Conservation (phyloP, 2,113 vertebrate genomes). For the Psittacara wagleri region DNA sequence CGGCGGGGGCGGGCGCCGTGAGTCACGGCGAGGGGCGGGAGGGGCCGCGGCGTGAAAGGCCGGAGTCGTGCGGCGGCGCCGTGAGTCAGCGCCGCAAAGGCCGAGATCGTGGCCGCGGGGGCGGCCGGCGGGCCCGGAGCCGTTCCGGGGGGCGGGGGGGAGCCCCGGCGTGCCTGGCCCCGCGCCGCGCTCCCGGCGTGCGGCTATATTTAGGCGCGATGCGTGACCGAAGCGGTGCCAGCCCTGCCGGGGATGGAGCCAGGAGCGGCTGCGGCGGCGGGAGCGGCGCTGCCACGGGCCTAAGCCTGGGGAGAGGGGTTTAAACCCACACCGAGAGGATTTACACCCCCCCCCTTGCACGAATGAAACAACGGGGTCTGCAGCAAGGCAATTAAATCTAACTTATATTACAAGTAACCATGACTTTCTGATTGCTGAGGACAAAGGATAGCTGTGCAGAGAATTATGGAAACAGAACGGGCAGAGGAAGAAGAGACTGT, state of each 20-base stretch:
- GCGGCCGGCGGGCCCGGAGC: no score
- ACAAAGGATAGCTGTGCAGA: rapidly evolving
- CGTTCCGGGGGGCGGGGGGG: not conserved
- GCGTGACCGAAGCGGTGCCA: no score
- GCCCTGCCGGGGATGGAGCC: no score
- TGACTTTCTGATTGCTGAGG: not conserved
- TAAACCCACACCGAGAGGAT: rapidly evolving
- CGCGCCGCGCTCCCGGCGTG: rapidly evolving
- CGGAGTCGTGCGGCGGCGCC: constrained; percentile 31
- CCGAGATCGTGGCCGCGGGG: no score
- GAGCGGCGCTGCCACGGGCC: rapidly evolving
- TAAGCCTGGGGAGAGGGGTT: not conserved
- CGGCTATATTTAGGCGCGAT: not conserved
- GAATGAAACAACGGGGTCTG: not conserved
- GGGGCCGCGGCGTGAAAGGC: constrained; percentile 38
- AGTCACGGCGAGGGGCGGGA: not conserved
- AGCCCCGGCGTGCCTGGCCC: constrained; percentile 6
- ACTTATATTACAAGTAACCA: not conserved
- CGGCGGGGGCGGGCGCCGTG: not conserved
- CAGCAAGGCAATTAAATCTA: not conserved
- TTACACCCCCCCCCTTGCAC: no score
- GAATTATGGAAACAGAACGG: rapidly evolving
- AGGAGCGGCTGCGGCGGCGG: not conserved
- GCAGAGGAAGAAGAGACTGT: not conserved
- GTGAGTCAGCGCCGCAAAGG: no score